Conservation (phyloP, 2,113 vertebrate species). For the Camelus bactrianus region DNA sequence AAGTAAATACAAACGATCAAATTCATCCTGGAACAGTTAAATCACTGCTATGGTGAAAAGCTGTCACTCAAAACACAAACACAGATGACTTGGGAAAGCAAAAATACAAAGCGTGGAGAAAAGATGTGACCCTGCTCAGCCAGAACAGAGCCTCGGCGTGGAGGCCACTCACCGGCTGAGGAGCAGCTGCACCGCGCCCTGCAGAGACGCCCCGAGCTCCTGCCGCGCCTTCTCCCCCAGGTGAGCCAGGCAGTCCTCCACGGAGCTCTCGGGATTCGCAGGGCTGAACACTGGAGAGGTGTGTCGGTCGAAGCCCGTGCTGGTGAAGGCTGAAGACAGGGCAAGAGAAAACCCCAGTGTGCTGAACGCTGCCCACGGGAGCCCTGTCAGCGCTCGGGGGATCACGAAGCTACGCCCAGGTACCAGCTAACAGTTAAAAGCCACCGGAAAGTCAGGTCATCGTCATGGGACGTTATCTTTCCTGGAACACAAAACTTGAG, state of each 20-base stretch:
- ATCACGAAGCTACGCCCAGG: background rate
- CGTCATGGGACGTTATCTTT: background rate
- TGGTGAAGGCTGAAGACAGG: conserved; percentile 88
- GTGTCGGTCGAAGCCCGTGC: conserved; percentile 92
- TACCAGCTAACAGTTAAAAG: background rate
- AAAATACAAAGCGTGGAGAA: background rate
- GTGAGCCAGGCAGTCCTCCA: conserved; percentile 94
- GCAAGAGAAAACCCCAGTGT: background rate
- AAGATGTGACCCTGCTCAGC: background rate
- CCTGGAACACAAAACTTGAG: background rate
- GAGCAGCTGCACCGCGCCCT: conserved; percentile 89
- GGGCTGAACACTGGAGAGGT: conserved; percentile 95
- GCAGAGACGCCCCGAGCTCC: conserved; percentile 90
- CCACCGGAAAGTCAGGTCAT: background rate
- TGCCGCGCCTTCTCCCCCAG: conserved; percentile 89
- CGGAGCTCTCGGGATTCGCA: conserved; percentile 91
- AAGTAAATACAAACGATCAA: conserved; percentile 35
- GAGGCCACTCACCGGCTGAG: conserved; percentile 90
- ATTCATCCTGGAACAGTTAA: background rate
- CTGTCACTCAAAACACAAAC: conserved; percentile 2
- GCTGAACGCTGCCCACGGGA: background rate
- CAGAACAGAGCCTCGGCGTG: background rate
- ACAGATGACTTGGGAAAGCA: background rate
- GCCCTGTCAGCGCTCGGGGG: background rate
- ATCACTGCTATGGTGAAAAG: conserved; percentile 20